Evolutionary conservation across 2,888 invertebrate genomes (phyloP), one percentile per base, ranked within the genome.

Genomic region (Candidula unifasciata): DNA sequence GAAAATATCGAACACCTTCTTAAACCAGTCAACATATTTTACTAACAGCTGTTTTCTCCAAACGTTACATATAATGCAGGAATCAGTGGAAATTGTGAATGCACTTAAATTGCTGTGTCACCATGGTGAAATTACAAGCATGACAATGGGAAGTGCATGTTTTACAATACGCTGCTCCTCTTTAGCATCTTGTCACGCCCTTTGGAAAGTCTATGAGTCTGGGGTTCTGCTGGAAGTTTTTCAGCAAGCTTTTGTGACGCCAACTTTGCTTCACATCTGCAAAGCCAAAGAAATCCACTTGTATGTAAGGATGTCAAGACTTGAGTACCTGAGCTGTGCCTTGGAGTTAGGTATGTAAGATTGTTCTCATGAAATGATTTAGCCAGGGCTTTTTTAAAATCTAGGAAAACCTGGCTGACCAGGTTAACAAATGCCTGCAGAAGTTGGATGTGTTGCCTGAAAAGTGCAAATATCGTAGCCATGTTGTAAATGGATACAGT

Each of bases 41-140:
- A 44, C 13, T 44, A 44, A 44, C 6, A 44, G 44, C 44, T 44
- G 13, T 44, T 44, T 44, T 44, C 44, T 44, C 13, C 13, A n/a
- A n/a, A n/a, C n/a, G n/a, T 44, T 44, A 10, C 44, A 44, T 44
- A 44, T 44, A 44, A 44, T 54, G 33, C 30, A 80, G 83, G 83
- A 90, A 37, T 87, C 89, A 16, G 86, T 89, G 87, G 90, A 90
- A 78, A 87, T 89, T 35, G 87, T 88, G 87, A 86, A 90, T 80
- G 87, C 89, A 2, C 77, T 90, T 3, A 90, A 90, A 80, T 86
- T 89, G 64, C 83, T 90, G 1, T 90, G 90, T 85, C 87, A 87
- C 35, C 90, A 90, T 83, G 89, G 89, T 21, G 85, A 88, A 5
- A 77, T 89, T 18, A 78, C 83, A 54, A 87, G 87, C 33, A 84